These are phyloP conservation scores for Myotis vivesi DNA, from an alignment of 2,797 vertebrate genomes.

Conservation along the genomic window DNA sequence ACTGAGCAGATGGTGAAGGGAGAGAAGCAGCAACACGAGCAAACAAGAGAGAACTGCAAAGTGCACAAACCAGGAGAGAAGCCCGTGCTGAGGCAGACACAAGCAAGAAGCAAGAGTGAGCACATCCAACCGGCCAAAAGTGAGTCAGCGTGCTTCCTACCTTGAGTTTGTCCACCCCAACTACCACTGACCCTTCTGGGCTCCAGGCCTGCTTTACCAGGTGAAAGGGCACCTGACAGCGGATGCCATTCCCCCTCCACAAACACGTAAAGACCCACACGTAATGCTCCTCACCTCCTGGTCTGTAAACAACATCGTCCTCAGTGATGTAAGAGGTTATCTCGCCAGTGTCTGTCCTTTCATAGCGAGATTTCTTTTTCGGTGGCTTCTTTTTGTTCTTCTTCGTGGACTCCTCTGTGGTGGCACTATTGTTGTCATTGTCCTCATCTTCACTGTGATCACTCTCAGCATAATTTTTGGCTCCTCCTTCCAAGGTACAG, in stretches of 20 bases:
- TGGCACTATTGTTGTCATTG: conserved; percentile 92
- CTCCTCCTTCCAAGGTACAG: conserved; percentile 96
- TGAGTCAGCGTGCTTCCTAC: accelerated
- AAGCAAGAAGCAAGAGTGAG: not conserved
- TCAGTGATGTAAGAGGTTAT: conserved; percentile 98
- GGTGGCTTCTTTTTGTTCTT: conserved; percentile 98
- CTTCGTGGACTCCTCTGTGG: conserved; percentile 93
- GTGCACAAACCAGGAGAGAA: not conserved
- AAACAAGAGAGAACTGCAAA: not conserved
- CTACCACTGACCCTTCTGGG: not conserved
- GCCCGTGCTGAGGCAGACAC: not conserved
- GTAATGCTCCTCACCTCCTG: conserved; percentile 89
- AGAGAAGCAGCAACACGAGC: not conserved
- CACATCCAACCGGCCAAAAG: too few species aligned
- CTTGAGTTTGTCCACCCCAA: not conserved
- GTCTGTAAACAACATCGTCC: conserved; percentile 96
- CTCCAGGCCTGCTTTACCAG: not conserved
- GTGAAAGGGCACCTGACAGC: not conserved
- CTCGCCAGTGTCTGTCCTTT: conserved; percentile 96
- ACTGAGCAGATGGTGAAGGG: not conserved
- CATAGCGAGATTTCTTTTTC: conserved; percentile 98
- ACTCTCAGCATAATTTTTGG: conserved; percentile 98
- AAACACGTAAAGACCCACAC: accelerated
- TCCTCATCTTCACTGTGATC: conserved; percentile 98
- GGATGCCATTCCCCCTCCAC: not conserved